phyloP scores from a whole-genome alignment of 2,888 invertebrate species.

The Caenorhabditis parvicauda region DNA sequence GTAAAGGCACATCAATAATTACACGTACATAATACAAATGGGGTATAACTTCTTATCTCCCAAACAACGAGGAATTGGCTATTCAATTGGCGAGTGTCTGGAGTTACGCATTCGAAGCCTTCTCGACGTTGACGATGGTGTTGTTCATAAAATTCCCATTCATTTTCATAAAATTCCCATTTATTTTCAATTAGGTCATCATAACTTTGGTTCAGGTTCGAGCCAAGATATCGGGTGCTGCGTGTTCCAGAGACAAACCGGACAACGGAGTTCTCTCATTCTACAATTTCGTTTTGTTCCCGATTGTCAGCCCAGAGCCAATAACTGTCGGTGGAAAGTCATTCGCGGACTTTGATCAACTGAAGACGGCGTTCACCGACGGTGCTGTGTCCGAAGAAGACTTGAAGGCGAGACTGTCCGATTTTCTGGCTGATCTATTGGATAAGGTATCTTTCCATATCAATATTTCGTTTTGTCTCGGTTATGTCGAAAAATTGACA shows the following conservation, averaged over 20 bases:
- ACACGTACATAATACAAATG: no score
- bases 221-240: slow-evolving; percentile 29
- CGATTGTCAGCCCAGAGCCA: slow-evolving; percentile 69
- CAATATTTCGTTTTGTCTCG: neutral
- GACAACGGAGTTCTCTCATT: slow-evolving; percentile 94
- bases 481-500: neutral
- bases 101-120: no score
- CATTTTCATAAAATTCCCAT: slow-evolving; percentile 11
- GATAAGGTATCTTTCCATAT: slow-evolving; percentile 22
- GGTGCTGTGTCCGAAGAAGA: slow-evolving; percentile 27
- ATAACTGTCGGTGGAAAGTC: slow-evolving; percentile 35
- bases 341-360: slow-evolving; percentile 29
- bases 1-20: no score
- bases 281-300: slow-evolving; percentile 86
- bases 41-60: no score
- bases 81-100: no score
- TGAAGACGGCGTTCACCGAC: slow-evolving; percentile 39
- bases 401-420: slow-evolving; percentile 37
- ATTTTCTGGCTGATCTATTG: slow-evolving; percentile 50
- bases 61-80: no score
- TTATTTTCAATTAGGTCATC: neutral
- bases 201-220: neutral
- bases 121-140: no score
- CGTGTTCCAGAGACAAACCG: slow-evolving; percentile 28
- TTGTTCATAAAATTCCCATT: slow-evolving; percentile 61